Percentiles rank a stretch among this genome's conserved stretches.
These are phyloP conservation scores for Dermatophagoides farinae DNA, from an alignment of 1,140 invertebrate species.

Conservation along the genomic window DNA sequence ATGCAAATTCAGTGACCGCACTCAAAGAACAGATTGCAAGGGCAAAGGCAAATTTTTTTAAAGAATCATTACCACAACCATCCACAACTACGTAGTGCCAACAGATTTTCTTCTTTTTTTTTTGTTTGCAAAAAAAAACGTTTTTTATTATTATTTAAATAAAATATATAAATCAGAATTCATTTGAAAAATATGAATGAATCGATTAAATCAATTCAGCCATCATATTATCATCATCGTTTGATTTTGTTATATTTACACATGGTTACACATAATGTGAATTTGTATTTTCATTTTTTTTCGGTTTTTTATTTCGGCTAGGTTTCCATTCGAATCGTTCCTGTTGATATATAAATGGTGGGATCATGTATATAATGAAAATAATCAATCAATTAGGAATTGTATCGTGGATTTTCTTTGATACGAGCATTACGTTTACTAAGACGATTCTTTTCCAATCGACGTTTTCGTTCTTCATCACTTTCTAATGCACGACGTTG, in stretches of 20 bases:
- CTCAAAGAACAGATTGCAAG: constrained; percentile 7
- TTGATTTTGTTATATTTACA: too few species aligned
- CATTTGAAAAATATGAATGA: background rate
- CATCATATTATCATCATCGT: too few species aligned
- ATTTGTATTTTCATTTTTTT: too few species aligned
- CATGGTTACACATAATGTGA: too few species aligned
- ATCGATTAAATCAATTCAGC: too few species aligned
- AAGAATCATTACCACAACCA: background rate
- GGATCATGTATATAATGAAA: too few species aligned
- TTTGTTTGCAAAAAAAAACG: background rate
- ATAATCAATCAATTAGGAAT: too few species aligned
- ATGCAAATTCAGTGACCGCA: background rate
- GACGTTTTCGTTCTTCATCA: background rate
- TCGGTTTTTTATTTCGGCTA: too few species aligned
- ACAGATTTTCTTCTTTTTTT: background rate
- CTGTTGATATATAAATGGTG: too few species aligned
- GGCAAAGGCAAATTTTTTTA: constrained; percentile 14
- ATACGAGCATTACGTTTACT: background rate
- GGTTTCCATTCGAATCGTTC: too few species aligned
- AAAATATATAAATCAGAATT: background rate
- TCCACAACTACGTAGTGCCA: background rate
- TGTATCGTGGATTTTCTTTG: background rate
- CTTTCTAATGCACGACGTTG: background rate
- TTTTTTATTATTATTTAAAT: background rate
- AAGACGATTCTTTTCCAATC: constrained; percentile 3